Evolutionary conservation across 2,797 vertebrate species (phyloP), one percentile per base, ranked within the genome.

Genomic region (Philypnodon macrostomus): DNA sequence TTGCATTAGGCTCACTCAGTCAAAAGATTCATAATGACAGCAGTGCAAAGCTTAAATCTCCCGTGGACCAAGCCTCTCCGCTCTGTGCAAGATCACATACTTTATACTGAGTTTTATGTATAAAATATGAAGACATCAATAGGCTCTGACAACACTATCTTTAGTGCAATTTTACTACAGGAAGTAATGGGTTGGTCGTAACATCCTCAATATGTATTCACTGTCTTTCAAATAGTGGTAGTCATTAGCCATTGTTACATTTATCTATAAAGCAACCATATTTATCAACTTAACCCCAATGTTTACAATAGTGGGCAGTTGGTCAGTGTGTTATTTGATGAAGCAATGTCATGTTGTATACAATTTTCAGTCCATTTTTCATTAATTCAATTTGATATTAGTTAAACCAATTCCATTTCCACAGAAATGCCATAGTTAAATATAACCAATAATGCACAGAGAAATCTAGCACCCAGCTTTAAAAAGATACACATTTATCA

Each of bases 1-100:
- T 58, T 64, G 63, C 61, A 61, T 82, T 79, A 71, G 61, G 66
- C 49, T 58, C 69, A 53, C 73, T 77, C 67, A 69, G 70, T 84
- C 71, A 76, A 67, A 66, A 55, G 53, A 58, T 72, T 79, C 69
- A 63, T 58, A 67, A 80, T 65, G 80, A 79, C 80, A 79, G 73
- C 67, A 18, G 23, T 23, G 52, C 53, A 29, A 57, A 56, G n/a
- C 68, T 65, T 79, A 65, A 80, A 73, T 65, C 63, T 62, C 45
- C 2, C 8, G 5, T 18, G 29, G 63, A 60, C 68, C 69, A 69
- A 40, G 41, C 49, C 51, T 3, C 51, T 47, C n/a, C 29, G 21
- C 38, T 70, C 47, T 44, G 49, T 41, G 52, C 53, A 26, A 52
- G 37, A 42, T 67, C 37, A 51, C 50, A 59, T 21, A 58, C 40